Conservation (phyloP, 2,797 vertebrate species). For the Phrynocephalus forsythii region DNA sequence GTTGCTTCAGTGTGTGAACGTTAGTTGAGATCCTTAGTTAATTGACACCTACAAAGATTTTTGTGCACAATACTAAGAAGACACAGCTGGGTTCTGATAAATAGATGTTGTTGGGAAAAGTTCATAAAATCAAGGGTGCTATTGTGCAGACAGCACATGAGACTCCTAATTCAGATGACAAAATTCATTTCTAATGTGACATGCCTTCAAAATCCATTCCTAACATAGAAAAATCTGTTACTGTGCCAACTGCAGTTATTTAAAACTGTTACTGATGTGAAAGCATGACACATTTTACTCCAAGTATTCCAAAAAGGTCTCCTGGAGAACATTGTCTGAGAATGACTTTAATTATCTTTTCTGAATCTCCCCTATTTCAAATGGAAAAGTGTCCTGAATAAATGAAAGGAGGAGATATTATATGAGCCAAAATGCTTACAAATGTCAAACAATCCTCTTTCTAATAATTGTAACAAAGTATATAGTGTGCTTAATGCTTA, state of each 20-base stretch:
- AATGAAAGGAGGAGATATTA: neutral
- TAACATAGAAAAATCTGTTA: neutral
- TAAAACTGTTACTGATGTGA: neutral
- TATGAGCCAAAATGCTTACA: constrained; percentile 9
- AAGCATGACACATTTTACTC: neutral
- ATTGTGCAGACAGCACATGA: neutral
- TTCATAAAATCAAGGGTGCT: neutral
- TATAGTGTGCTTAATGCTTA: constrained; percentile 14
- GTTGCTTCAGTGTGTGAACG: neutral
- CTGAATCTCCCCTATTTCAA: neutral
- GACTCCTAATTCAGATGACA: constrained; percentile 2
- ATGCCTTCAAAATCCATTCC: neutral
- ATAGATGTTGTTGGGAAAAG: neutral
- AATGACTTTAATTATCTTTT: constrained; percentile 1
- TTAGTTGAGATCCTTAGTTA: neutral
- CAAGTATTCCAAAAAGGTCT: neutral
- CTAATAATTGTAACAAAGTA: neutral
- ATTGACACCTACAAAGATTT: neutral
- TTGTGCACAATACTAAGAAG: neutral
- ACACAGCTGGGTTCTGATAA: neutral
- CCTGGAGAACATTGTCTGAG: neutral
- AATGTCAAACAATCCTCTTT: neutral
- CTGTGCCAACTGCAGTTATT: neutral
- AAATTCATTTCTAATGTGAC: neutral
- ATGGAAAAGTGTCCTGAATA: neutral